Conservation (phyloP, 2,797 vertebrate genomes). For the Brachyalestes nurse region DNA sequence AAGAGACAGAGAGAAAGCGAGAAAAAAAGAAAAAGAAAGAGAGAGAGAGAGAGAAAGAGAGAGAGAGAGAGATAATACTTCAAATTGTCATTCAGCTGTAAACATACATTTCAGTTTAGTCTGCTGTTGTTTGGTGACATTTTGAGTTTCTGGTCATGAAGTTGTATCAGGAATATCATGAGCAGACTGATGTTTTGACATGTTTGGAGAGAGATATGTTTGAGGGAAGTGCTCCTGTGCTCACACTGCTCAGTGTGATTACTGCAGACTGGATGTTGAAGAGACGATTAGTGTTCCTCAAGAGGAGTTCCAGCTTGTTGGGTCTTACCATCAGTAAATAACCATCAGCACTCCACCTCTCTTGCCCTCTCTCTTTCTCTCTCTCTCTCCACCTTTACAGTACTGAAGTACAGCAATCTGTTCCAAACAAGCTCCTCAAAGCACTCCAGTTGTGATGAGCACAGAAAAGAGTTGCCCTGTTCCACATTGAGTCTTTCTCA, state of each 20-base stretch:
- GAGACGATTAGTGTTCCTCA: constrained; percentile 24
- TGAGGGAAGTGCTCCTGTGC: constrained; percentile 3
- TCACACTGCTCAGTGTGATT: constrained; percentile 34
- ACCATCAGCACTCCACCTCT: constrained; percentile 23
- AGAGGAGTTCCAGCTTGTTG: constrained; percentile 11
- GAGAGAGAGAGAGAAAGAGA: too few species aligned
- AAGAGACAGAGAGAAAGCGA: too few species aligned
- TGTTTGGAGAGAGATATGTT: constrained; percentile 3
- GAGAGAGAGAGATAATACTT: too few species aligned
- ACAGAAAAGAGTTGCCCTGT: constrained; percentile 20
- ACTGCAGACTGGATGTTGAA: constrained; percentile 7
- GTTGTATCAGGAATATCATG: too few species aligned
- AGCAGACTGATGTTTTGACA: too few species aligned
- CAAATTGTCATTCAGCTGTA: too few species aligned
- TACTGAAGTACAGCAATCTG: constrained; percentile 42
- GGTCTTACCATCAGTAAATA: constrained; percentile 19
- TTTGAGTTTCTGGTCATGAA: too few species aligned
- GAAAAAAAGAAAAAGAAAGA: too few species aligned
- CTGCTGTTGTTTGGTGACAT: too few species aligned
- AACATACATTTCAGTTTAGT: too few species aligned
- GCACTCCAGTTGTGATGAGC: constrained; percentile 33
- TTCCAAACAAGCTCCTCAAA: constrained; percentile 21
- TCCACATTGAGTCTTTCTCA: constrained; percentile 1
- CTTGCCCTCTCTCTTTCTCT: constrained; percentile 7
- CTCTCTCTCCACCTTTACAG: constrained; percentile 7